Conservation (phyloP, 2,888 invertebrate species). For the Dasypolia templi region DNA sequence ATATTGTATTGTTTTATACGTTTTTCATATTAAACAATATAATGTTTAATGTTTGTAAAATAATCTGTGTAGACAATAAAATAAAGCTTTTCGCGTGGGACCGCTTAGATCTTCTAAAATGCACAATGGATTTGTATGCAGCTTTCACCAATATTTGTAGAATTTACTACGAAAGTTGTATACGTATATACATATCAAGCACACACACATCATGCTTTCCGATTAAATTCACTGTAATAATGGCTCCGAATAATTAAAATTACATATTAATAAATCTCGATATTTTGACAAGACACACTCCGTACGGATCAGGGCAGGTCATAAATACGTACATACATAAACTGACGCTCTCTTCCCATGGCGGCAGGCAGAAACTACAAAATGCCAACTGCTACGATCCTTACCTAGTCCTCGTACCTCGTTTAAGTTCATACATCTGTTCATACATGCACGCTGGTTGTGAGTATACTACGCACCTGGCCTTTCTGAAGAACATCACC, state of each 20-base stretch:
- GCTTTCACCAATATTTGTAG: not conserved
- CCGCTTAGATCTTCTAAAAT: not conserved
- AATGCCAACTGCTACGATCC: no score
- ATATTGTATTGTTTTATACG: no score
- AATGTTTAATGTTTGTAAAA: not conserved
- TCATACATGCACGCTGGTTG: no score
- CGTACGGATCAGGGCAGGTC: not conserved
- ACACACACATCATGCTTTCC: not conserved
- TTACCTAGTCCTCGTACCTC: no score
- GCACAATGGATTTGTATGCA: not conserved
- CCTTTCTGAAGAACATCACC: no score
- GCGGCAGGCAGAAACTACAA: no score
- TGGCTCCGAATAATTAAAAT: not conserved
- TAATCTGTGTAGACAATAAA: not conserved
- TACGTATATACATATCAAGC: not conserved
- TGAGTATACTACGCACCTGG: no score
- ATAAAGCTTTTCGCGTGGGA: not conserved
- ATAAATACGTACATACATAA: not conserved
- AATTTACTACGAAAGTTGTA: not conserved
- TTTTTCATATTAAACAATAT: not conserved
- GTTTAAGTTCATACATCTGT: no score
- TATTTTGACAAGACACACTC: not conserved
- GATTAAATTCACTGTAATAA: not conserved
- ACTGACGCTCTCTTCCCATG: no score
- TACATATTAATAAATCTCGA: not conserved